Conservation (phyloP, 1,140 invertebrate genomes). For the Phymastichus coffea region DNA sequence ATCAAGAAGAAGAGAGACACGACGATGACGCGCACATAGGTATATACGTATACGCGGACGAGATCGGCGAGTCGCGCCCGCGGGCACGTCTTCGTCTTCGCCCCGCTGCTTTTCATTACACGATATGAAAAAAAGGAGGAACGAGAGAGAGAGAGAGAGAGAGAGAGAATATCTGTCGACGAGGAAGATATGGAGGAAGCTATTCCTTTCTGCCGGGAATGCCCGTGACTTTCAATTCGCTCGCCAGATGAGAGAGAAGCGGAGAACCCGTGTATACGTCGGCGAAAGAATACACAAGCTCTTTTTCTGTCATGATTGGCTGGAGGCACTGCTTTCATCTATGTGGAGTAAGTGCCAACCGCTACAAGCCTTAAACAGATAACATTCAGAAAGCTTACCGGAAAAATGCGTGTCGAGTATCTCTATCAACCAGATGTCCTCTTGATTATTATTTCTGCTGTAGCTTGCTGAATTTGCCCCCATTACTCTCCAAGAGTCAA, state of each 20-base stretch:
- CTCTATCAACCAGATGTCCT: too few species aligned
- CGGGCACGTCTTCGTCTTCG: slow-evolving; percentile 19
- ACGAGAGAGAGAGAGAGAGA: too few species aligned
- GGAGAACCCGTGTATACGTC: not conserved
- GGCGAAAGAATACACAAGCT: not conserved
- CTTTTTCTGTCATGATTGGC: not conserved
- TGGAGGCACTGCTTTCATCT: not conserved
- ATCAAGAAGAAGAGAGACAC: not conserved
- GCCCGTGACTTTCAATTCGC: slow-evolving; percentile 19
- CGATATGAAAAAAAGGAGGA: slow-evolving; percentile 3
- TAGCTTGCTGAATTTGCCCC: too few species aligned
- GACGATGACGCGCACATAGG: not conserved
- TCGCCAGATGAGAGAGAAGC: not conserved
- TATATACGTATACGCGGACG: not conserved
- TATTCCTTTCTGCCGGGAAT: slow-evolving; percentile 1
- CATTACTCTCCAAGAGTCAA: too few species aligned
- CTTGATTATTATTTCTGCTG: too few species aligned
- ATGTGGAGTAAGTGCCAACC: too few species aligned
- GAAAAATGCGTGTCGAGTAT: too few species aligned
- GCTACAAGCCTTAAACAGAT: too few species aligned
- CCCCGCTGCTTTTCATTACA: slow-evolving; percentile 22
- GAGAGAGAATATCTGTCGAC: not conserved
- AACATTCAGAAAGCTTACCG: too few species aligned
- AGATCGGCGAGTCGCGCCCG: slow-evolving; percentile 6
- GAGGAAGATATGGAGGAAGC: not conserved